Conservation (phyloP, 35 echinoderm and acorn worm genomes). For the Lytechinus pictus region DNA sequence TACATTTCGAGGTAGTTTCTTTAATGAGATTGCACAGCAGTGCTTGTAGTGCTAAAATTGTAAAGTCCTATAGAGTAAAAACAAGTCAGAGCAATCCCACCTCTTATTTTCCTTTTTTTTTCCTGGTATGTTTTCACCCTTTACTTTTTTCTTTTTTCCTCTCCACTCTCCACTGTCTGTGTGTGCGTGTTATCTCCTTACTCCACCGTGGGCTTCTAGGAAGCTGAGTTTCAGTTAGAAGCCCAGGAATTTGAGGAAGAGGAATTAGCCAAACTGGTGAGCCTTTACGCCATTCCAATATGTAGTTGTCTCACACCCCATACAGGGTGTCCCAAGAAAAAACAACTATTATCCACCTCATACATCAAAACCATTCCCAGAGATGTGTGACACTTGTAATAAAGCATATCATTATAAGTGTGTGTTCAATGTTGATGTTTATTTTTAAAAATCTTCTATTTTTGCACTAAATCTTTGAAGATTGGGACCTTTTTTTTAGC, state of each 20-base stretch:
- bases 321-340: background rate
- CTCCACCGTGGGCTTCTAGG: conserved; percentile 50
- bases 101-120: background rate
- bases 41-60: background rate
- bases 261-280: conserved; percentile 83
- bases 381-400: background rate
- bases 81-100: background rate
- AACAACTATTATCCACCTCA: background rate
- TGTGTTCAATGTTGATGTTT: background rate
- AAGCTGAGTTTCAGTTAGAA: conserved; percentile 74
- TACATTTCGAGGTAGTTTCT: no score
- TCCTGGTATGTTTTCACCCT: background rate
- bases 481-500: background rate
- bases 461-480: background rate
- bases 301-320: background rate
- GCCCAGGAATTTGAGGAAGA: conserved; percentile 84
- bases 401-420: background rate
- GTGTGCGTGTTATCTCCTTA: background rate
- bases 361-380: background rate
- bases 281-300: conserved; percentile 26
- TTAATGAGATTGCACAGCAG: background rate
- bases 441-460: background rate
- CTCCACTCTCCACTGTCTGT: background rate
- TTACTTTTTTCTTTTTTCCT: background rate
- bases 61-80: background rate